Base-by-base conservation (phyloP, 2,113 vertebrate genomes). In the Urocolius indicus region DNA sequence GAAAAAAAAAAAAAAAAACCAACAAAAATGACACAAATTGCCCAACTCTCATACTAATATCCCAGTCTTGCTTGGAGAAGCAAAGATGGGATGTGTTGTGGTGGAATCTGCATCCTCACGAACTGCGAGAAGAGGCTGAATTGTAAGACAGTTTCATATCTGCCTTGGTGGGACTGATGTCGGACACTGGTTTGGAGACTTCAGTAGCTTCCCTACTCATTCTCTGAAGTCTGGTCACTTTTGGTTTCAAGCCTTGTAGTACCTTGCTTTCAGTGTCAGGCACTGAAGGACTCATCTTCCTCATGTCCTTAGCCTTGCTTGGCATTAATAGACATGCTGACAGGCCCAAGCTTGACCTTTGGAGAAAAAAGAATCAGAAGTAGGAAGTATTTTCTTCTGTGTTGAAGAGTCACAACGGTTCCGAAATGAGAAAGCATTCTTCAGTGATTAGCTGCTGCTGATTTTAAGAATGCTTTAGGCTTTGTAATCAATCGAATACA, bases 391-490 rank as follows among this genome's bases (percentile, higher is more conserved):
- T 74, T 90, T 90, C 84, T 87, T 55, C 59, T 7, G 0, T 36
- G 55, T 34, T 38, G 76, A 77, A 73, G 59, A 87, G 55, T 67
- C 67, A 74, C 14, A 83, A 68, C 21, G 36, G 23, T 38, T 75
- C 45, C 2, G 10, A 91, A 90, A 71, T 41, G 27, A 95, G 88
- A 95, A 89, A 29, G 46, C 46, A 36, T 66, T 43, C 83, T 84
- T 93, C 63, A 81, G 52, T 81, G 63, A 77, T 94, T 88, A 92
- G 55, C 67, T 84, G 62, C 30, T 95, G 87, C 66, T 81, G 79
- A 32, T 89, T 58, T 88, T 79, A 79, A 95, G 49, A 95, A 75
- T 30, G 74, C 81, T 96, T 94, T 73, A 93, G 84, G 81, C 74
- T 85, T 91, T 58, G 51, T 91, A 80, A 86, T 43, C 67, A 89